Evolutionary conservation across 2,888 invertebrate species (phyloP).

Genomic region (Zeuzera pyrina): DNA sequence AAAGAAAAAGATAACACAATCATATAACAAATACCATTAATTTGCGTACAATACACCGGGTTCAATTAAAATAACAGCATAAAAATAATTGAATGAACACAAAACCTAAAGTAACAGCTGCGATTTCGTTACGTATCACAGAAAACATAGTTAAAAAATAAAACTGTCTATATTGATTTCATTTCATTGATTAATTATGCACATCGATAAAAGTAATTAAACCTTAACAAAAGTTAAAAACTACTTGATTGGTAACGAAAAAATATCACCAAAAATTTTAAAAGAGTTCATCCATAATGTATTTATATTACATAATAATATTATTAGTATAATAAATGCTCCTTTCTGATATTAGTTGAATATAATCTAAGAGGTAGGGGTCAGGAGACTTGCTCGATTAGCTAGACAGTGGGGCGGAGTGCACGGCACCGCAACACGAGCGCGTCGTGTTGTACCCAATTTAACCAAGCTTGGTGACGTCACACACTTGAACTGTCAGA

Average conservation of each 20-base stretch:
- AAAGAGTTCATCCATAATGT: no score
- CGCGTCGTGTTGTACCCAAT: no score
- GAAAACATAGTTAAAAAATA: conserved; percentile 30
- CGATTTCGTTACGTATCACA: conserved; percentile 41
- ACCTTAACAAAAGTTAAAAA: conserved; percentile 34
- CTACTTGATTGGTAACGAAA: conserved; percentile 59
- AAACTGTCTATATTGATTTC: conserved; percentile 14
- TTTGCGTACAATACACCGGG: no score
- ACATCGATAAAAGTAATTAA: conserved; percentile 22
- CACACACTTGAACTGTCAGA: no score
- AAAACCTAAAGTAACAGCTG: conserved; percentile 29
- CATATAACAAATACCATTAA: no score
- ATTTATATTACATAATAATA: conserved; percentile 11
- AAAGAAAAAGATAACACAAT: no score
- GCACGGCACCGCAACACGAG: no score
- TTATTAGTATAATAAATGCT: conserved; percentile 48
- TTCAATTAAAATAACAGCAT: no score
- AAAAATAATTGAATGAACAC: conserved; percentile 13
- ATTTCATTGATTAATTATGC: conserved; percentile 15
- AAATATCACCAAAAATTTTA: conserved; percentile 51
- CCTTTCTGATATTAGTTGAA: conserved; percentile 33
- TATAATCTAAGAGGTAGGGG: conserved; percentile 16
- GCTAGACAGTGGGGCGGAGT: neutral
- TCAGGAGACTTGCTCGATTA: neutral
- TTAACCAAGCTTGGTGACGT: no score